phyloP scores from a whole-genome alignment of 2,888 invertebrate genomes.

The Blastobasis adustella region DNA sequence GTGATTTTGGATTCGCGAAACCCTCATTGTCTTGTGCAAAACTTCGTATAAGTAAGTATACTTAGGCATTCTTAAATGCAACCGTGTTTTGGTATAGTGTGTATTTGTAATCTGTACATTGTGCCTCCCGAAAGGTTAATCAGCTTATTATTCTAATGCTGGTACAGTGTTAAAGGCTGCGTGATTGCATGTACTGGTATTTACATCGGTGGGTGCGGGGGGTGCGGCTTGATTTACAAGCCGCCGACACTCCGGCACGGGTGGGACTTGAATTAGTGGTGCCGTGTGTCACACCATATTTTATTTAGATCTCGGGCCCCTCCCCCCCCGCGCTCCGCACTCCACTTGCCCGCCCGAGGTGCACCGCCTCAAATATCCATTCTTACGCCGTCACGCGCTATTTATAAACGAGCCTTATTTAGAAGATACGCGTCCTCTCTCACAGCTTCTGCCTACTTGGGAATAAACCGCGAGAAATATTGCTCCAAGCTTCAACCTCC shows the following conservation, averaged over 20 bases:
- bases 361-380: conserved; percentile 47
- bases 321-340: conserved; percentile 15
- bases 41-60: no score
- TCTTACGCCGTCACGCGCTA: conserved; percentile 53
- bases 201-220: conserved; percentile 52
- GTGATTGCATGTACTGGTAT: conserved; percentile 19
- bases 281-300: conserved; percentile 63
- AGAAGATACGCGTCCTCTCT: conserved; percentile 31
- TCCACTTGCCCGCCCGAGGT: no score
- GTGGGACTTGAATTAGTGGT: conserved; percentile 64
- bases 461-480: not conserved
- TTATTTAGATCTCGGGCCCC: conserved; percentile 48
- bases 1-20: no score
- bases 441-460: not conserved
- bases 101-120: no score
- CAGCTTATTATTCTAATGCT: no score
- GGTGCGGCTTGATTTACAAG: conserved; percentile 66
- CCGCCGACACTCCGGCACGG: conserved; percentile 34
- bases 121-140: no score
- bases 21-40: no score
- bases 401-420: conserved; percentile 62
- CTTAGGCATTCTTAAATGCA: no score
- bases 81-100: no score
- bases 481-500: no score
- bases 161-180: no score